Percentiles rank a stretch among this genome's conserved stretches.
These are phyloP conservation scores for Seira musarum DNA, from an alignment of 2,888 invertebrate genomes.

Conservation along the genomic window DNA sequence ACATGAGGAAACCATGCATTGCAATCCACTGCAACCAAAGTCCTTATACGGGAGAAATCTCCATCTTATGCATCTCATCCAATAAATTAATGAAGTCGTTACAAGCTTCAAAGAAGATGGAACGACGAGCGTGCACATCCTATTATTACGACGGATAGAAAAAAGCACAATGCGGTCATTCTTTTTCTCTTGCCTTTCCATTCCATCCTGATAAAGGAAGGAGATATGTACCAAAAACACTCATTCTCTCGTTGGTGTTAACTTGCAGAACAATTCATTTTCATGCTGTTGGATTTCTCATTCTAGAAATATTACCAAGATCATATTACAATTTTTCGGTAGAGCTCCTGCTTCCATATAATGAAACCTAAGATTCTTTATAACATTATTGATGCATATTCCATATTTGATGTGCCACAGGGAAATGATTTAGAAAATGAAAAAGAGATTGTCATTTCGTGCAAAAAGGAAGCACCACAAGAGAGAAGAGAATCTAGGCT, in stretches of 20 bases:
- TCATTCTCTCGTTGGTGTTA: neutral
- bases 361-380: neutral
- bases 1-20: conserved; percentile 10
- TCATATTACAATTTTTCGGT: neutral
- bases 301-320: neutral
- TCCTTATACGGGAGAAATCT: neutral
- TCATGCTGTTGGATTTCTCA: neutral
- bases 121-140: conserved; percentile 1
- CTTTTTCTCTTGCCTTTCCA: neutral
- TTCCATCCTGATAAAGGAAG: neutral
- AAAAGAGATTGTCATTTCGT: conserved; percentile 10
- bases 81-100: conserved; percentile 59
- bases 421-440: conserved; percentile 10
- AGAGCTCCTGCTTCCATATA: neutral
- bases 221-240: neutral
- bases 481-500: neutral
- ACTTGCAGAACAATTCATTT: conserved; percentile 4
- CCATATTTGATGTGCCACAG: conserved; percentile 3
- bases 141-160: conserved; percentile 2
- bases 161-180: conserved; percentile 38
- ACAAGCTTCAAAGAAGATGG: conserved; percentile 35
- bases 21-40: conserved; percentile 25
- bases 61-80: neutral
- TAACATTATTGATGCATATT: conserved; percentile 1
- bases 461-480: neutral